Evolutionary conservation across 1,140 invertebrate genomes (phyloP).

Genomic region (Trachelipus rathkii): DNA sequence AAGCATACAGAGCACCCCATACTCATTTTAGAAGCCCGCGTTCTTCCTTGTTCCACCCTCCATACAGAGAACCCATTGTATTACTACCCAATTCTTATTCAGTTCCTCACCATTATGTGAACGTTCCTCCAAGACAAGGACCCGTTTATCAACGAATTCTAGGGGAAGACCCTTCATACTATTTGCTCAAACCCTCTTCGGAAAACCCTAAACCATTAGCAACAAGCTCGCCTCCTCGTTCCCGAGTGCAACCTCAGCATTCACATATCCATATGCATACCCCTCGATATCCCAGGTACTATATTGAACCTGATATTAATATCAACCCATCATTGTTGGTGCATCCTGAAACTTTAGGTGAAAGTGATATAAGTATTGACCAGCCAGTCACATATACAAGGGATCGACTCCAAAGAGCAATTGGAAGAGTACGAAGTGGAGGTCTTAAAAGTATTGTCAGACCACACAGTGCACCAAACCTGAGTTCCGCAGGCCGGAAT

Average conservation of each 20-base stretch:
- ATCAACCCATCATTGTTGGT: constrained; percentile 21
- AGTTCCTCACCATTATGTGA: constrained; percentile 35
- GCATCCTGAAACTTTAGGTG: constrained; percentile 29
- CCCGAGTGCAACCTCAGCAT: constrained; percentile 52
- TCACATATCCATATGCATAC: constrained; percentile 46
- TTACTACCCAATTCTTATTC: neutral
- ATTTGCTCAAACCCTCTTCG: constrained; percentile 30
- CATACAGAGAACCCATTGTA: neutral
- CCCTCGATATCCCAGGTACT: constrained; percentile 32
- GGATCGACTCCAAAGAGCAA: constrained; percentile 52
- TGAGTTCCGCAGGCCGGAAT: constrained; percentile 34
- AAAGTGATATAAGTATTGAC: constrained; percentile 46
- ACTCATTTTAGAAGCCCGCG: constrained; percentile 1
- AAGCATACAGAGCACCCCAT: constrained; percentile 25
- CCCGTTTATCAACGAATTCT: constrained; percentile 39
- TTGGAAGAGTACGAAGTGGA: constrained; percentile 51
- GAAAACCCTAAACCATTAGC: constrained; percentile 49
- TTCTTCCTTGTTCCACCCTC: neutral
- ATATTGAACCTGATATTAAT: constrained; percentile 28
- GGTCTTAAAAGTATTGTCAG: constrained; percentile 45
- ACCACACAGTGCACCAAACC: constrained; percentile 41
- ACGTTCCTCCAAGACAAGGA: constrained; percentile 42
- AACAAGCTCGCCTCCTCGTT: constrained; percentile 49
- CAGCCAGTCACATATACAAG: constrained; percentile 51
- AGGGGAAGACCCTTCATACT: constrained; percentile 32